These are phyloP conservation scores for Epirrhoe alternata DNA, from an alignment of 2,888 invertebrate species.

Conservation along the genomic window DNA sequence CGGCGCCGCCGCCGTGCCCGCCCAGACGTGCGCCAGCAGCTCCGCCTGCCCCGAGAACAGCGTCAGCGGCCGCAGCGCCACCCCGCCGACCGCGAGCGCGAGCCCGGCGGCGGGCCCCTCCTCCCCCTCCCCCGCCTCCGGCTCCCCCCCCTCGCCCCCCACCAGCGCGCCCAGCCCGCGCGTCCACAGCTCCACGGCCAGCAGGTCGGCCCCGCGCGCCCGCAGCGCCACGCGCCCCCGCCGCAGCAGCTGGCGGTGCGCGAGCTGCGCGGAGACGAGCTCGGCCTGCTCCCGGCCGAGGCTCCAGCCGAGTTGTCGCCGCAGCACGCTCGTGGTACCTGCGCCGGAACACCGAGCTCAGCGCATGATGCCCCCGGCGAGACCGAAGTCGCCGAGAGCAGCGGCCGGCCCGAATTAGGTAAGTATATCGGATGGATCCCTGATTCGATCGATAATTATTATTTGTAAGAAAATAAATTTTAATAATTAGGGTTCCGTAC, in stretches of 20 bases:
- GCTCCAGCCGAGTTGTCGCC: slow-evolving; percentile 54
- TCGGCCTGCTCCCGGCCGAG: slow-evolving; percentile 49
- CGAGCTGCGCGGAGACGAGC: slow-evolving; percentile 66
- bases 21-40: slow-evolving; percentile 73
- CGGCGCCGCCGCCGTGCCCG: slow-evolving; percentile 65
- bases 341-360: slow-evolving; percentile 17
- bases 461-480: no score
- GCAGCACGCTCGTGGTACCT: slow-evolving; percentile 59
- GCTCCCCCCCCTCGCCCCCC: slow-evolving; percentile 37
- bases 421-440: no score
- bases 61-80: slow-evolving; percentile 50
- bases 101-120: slow-evolving; percentile 57
- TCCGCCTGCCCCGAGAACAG: slow-evolving; percentile 62
- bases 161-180: slow-evolving; percentile 57
- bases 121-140: slow-evolving; percentile 32
- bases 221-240: slow-evolving; percentile 59
- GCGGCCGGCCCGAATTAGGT: no score
- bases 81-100: slow-evolving; percentile 60
- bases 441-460: no score
- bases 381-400: no score
- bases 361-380: no score
- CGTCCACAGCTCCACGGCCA: slow-evolving; percentile 58
- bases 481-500: no score
- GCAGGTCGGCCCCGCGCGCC: slow-evolving; percentile 38
- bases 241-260: slow-evolving; percentile 61